Evolutionary conservation across 2,113 vertebrate species (phyloP), one percentile per base, ranked within the genome.

Genomic region (Gallinago undulata): DNA sequence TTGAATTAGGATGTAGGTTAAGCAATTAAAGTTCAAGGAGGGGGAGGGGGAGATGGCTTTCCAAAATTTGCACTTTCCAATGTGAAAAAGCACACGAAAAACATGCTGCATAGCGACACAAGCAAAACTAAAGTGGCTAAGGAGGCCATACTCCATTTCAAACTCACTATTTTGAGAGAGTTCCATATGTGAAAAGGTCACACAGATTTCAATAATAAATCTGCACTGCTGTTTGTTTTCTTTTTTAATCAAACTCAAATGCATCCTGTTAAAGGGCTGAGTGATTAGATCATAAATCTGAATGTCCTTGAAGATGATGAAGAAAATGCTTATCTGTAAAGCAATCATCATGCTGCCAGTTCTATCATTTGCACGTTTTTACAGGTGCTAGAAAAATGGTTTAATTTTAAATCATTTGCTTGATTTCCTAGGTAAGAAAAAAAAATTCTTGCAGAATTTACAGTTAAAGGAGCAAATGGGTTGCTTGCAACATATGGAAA

Each of bases 1-100:
- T 99, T 99, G 98, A 99, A 99, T 99, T 99, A 98, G 98, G 99
- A 98, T 99, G 98, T 99, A 99, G 98, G 99, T 99, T 98, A 98
- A 98, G 98, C 98, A 98, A 99, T 99, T 99, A 99, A 99, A 98
- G 97, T 97, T 98, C 98, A 98, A 98, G 98, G 98, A 98, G 98
- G 98, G 97, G 94, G 93, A 70, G 67, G 93, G 88, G 91, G 93
- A 97, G 97, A 97, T 88, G 90, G 90, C 93, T 97, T 95, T 96
- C 88, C 88, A 53, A 68, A 73, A 96, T 95, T 94, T 94, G 56
- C 93, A 95, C 70, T 96, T 96, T 92, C 88, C 59, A 28, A 31
- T 68, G 74, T 72, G 76, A 73, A 89, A 93, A 95, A 94, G 85
- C 79, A 33, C 69, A 72, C 80, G 47, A 85, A 85, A 88, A 97